Base-by-base conservation (phyloP, 30 jellyfish, hydroid and myxozoan genomes). In the Hydractinia symbiolongicarpus region DNA sequence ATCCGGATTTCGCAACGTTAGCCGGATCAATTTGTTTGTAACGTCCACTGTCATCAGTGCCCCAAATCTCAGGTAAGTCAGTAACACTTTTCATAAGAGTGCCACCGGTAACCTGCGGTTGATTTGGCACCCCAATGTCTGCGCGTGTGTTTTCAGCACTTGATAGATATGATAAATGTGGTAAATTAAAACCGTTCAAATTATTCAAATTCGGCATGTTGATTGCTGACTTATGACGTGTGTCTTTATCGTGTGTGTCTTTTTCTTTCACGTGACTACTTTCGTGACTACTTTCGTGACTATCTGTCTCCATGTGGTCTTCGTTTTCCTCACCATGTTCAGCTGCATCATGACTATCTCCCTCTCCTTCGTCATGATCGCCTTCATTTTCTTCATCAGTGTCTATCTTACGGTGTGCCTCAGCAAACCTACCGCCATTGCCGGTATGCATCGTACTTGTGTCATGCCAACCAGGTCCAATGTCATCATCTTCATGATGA, bases 341-440 rank as follows among this genome's bases (percentile, higher is more conserved):
- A 52, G 78, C 88, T 66, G 68, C 77, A 9, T 66, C 52, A 72
- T 86, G 86, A 61, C 68, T 89, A 30, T 71, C 87, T 5, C 55
- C 88, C 10, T 66, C 89, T 11, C 14, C 50, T 16, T 67, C 51
- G 5, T 58, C 57, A 0, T 71, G 71, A 8, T 72, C 73, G 44
- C 8, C 55, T 13, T 44, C 81, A 19, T 64, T 74, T 19, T 62
- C 82, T 6, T 85, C 89, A 54, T 82, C 86, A 81, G n/a, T 58
- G 14, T 91, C 86, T 15, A 83, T 80, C 11, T 72, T 84, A n/a
- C 88, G 90, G 15, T 75, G 81, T 4, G 85, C 95, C 9, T 67
- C 86, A 21, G 84, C 88, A 6, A 72, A 17, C 50, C 67, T 54
- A 6, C 81, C 74, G 1, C 79, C 76, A 6, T 71, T 54, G 19